Evolutionary conservation across 35 echinoderm and acorn worm species (phyloP).

Genomic region (Hemicentrotus pulcherrimus): DNA sequence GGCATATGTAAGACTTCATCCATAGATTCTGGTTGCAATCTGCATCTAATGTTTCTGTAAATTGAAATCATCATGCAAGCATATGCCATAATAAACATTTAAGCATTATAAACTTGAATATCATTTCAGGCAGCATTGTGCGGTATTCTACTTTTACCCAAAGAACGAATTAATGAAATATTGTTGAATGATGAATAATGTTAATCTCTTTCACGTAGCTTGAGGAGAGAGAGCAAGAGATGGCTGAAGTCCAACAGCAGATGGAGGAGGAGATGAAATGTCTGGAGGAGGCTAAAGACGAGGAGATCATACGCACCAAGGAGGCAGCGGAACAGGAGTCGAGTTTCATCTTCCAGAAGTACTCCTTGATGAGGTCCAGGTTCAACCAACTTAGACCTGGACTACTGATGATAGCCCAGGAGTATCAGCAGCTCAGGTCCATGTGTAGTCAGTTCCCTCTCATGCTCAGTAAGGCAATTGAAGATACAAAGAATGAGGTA

Average conservation of each 20-base stretch:
- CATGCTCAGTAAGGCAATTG: slow-evolving; percentile 77
- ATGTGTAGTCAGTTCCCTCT: slow-evolving; percentile 91
- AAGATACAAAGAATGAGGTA: slow-evolving; percentile 91
- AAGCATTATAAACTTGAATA: too few species aligned
- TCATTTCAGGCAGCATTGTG: too few species aligned
- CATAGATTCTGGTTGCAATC: too few species aligned
- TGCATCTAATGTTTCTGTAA: too few species aligned
- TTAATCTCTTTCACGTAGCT: slow-evolving; percentile 33
- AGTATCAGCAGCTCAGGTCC: slow-evolving; percentile 89
- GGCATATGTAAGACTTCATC: too few species aligned
- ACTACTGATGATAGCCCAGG: slow-evolving; percentile 80
- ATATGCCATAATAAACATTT: too few species aligned
- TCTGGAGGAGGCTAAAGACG: slow-evolving; percentile 56
- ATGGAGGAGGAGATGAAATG: slow-evolving; percentile 62
- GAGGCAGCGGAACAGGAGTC: slow-evolving; percentile 45
- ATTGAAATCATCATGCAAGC: too few species aligned
- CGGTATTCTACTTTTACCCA: too few species aligned
- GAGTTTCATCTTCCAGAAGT: slow-evolving; percentile 56
- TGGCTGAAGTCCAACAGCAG: slow-evolving; percentile 66
- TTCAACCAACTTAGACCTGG: slow-evolving; percentile 85
- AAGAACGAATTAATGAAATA: too few species aligned
- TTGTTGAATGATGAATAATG: too few species aligned
- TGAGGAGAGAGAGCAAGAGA: slow-evolving; percentile 64
- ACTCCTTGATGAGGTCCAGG: slow-evolving; percentile 58
- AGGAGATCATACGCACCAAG: slow-evolving; percentile 50